Evolutionary conservation across 2,888 invertebrate genomes (phyloP).

Genomic region (Epinotia demarniana): DNA sequence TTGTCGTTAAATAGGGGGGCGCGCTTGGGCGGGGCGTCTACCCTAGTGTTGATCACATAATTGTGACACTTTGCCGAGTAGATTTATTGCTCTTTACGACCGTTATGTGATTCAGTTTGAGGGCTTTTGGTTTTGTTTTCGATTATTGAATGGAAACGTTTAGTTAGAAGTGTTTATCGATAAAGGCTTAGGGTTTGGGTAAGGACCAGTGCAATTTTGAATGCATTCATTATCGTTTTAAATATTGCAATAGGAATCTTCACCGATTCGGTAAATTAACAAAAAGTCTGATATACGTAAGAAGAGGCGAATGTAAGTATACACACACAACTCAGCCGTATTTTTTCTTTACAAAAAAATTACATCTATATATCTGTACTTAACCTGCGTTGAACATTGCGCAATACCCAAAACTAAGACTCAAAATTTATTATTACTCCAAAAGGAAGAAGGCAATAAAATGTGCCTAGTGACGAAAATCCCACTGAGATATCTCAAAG

Average conservation of each 20-base stretch:
- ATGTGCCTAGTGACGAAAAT: too few species aligned
- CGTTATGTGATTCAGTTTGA: constrained; percentile 29
- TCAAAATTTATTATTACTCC: too few species aligned
- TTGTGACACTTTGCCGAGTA: constrained; percentile 46
- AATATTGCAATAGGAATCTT: background rate
- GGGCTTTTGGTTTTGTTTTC: constrained; percentile 39
- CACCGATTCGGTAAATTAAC: background rate
- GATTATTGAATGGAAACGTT: constrained; percentile 29
- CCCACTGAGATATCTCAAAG: too few species aligned
- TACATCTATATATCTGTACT: too few species aligned
- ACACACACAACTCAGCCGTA: too few species aligned
- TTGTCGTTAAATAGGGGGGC: constrained; percentile 1
- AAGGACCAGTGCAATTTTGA: background rate
- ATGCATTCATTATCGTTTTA: background rate
- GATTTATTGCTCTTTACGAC: constrained; percentile 51
- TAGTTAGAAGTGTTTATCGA: constrained; percentile 24
- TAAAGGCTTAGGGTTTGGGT: background rate
- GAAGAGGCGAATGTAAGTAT: too few species aligned
- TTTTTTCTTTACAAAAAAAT: too few species aligned
- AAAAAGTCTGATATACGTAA: too few species aligned
- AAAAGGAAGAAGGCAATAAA: too few species aligned
- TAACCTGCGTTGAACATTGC: too few species aligned
- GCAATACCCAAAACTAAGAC: too few species aligned
- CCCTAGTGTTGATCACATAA: constrained; percentile 46
- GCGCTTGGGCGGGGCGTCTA: constrained; percentile 46